phyloP scores from a whole-genome alignment of 2,797 vertebrate species.

The Pangasius macronema region DNA sequence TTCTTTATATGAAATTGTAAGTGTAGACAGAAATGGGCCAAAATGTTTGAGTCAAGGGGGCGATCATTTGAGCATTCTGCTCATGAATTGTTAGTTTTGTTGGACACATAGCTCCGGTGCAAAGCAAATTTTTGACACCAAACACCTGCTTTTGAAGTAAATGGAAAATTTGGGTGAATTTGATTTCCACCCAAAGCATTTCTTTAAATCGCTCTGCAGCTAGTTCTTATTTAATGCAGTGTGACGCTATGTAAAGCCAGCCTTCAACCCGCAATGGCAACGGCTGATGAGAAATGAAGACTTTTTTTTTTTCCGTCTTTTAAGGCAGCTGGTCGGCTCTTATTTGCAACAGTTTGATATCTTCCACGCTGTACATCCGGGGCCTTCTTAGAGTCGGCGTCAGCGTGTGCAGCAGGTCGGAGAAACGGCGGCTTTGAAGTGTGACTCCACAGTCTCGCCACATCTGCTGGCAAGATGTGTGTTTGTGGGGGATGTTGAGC shows the following conservation, averaged over 20 bases:
- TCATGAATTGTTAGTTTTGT: background rate
- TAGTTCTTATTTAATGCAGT: conserved; percentile 41
- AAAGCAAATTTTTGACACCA: background rate
- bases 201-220: conserved; percentile 31
- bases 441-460: conserved; percentile 83
- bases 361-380: conserved; percentile 94
- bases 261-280: conserved; percentile 17
- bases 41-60: background rate
- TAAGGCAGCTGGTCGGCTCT: conserved; percentile 50
- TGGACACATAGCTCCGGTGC: background rate
- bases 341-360: conserved; percentile 81
- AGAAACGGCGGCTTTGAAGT: conserved; percentile 95
- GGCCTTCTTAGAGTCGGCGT: conserved; percentile 95
- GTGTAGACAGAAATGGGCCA: background rate
- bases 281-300: conserved; percentile 41
- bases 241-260: conserved; percentile 17
- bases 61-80: background rate
- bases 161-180: background rate
- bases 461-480: conserved; percentile 99
- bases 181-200: background rate
- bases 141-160: background rate
- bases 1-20: background rate
- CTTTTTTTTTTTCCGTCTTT: conserved; percentile 4
- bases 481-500: conserved; percentile 51
- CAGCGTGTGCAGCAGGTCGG: conserved; percentile 92